phyloP scores from a whole-genome alignment of 2,888 invertebrate species.

The Lithosia quadra region DNA sequence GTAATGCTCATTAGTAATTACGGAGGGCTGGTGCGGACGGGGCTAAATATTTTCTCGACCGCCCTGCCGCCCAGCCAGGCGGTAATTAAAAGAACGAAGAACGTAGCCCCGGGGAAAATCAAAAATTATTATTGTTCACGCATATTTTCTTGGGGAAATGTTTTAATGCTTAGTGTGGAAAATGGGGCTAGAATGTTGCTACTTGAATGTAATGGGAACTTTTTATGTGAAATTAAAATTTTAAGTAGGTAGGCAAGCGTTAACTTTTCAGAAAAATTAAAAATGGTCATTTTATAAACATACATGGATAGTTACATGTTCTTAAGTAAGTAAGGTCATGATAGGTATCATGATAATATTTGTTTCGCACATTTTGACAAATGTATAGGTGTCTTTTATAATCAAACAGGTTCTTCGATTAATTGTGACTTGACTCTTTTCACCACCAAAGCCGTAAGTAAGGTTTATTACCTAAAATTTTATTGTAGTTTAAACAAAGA shows the following conservation, averaged over 20 bases:
- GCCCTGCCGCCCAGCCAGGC: slow-evolving; percentile 57
- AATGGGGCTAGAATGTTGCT: slow-evolving; percentile 19
- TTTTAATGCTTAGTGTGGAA: slow-evolving; percentile 45
- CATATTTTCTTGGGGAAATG: slow-evolving; percentile 69
- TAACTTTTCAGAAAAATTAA: too few species aligned
- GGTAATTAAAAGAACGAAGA: slow-evolving; percentile 81
- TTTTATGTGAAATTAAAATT: background rate
- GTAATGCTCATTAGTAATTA: slow-evolving; percentile 85
- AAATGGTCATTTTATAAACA: too few species aligned
- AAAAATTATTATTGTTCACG: slow-evolving; percentile 79
- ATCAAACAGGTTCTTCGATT: too few species aligned
- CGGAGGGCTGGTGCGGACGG: slow-evolving; percentile 75
- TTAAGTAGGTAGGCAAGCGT: background rate
- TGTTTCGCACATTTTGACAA: too few species aligned
- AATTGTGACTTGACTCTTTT: too few species aligned
- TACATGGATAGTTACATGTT: too few species aligned
- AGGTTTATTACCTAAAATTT: too few species aligned
- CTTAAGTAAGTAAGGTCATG: too few species aligned
- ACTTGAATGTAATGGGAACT: background rate
- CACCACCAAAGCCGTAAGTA: too few species aligned
- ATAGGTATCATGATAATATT: too few species aligned
- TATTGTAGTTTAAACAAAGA: too few species aligned
- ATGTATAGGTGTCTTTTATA: too few species aligned
- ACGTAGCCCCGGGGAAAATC: slow-evolving; percentile 72
- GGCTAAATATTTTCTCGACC: slow-evolving; percentile 79